Percentiles rank a stretch among this genome's conserved stretches.
These are phyloP conservation scores for Lagothrix lagotricha DNA, from an alignment of 2,797 vertebrate genomes.

Conservation along the genomic window DNA sequence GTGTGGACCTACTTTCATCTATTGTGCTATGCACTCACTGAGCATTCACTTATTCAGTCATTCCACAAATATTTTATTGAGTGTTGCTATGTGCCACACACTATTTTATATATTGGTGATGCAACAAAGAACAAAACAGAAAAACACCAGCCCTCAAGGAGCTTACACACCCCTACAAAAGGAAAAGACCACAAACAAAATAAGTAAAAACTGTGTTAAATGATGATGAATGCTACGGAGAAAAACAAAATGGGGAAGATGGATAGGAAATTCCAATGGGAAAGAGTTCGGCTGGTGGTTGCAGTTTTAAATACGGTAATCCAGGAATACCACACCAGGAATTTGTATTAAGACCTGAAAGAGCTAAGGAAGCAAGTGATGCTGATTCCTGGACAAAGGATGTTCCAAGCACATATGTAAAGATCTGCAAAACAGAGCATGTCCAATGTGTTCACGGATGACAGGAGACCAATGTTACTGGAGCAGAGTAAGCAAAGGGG, in stretches of 20 bases:
- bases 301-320: not conserved
- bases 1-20: not conserved
- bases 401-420: not conserved
- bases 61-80: not conserved
- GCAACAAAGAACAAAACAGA: not conserved
- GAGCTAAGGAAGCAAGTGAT: not conserved
- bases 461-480: not conserved
- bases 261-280: not conserved
- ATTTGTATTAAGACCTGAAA: not conserved
- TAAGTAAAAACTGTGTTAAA: not conserved
- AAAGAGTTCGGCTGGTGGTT: not conserved
- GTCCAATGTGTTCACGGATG: not conserved
- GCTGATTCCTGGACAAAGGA: not conserved
- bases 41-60: not conserved
- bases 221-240: not conserved
- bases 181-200: not conserved
- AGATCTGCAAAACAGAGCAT: not conserved
- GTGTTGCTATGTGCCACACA: too few species aligned
- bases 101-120: not conserved
- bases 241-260: not conserved
- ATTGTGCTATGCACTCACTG: not conserved
- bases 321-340: not conserved
- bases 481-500: not conserved
- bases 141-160: not conserved
- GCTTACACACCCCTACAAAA: not conserved